A percentile compares a stretch with the other conserved stretches of the same genome.
Conservation (phyloP, 2,888 invertebrate species). For the Salticus scenicus region DNA sequence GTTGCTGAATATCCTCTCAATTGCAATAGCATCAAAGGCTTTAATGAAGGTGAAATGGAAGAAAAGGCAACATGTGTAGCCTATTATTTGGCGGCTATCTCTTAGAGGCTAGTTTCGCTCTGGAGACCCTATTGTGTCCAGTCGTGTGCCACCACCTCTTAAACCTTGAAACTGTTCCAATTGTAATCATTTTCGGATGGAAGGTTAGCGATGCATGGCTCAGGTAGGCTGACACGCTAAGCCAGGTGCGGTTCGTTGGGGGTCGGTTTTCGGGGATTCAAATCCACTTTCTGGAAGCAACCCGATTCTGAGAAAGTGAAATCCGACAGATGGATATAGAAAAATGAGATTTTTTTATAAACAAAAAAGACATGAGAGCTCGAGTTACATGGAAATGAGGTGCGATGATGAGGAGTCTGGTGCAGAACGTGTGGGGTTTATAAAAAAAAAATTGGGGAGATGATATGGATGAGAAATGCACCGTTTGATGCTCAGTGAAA, state of each 20-base stretch:
- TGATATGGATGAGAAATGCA: not conserved
- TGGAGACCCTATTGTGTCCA: conserved; percentile 51
- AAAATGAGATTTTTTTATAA: conserved; percentile 26
- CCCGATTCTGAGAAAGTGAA: conserved; percentile 69
- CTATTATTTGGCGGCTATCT: conserved; percentile 4
- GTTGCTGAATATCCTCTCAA: conserved; percentile 11
- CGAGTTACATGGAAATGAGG: conserved; percentile 32
- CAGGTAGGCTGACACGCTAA: conserved; percentile 29
- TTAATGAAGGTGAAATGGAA: conserved; percentile 25
- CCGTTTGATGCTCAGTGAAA: not conserved
- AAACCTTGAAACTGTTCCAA: conserved; percentile 66
- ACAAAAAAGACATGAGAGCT: conserved; percentile 31
- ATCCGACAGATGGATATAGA: conserved; percentile 61
- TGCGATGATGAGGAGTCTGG: not conserved
- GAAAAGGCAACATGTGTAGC: conserved; percentile 15
- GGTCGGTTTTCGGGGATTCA: conserved; percentile 24
- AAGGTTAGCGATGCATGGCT: conserved; percentile 60
- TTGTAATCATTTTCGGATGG: conserved; percentile 53
- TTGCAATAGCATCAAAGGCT: conserved; percentile 23
- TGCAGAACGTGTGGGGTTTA: not conserved
- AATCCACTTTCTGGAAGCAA: conserved; percentile 49
- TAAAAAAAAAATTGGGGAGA: not conserved
- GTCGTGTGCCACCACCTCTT: conserved; percentile 61
- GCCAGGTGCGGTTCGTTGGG: conserved; percentile 41
- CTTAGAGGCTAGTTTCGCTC: conserved; percentile 34